Evolutionary conservation across 2,113 vertebrate species (phyloP).

Genomic region (Alethe diademata): DNA sequence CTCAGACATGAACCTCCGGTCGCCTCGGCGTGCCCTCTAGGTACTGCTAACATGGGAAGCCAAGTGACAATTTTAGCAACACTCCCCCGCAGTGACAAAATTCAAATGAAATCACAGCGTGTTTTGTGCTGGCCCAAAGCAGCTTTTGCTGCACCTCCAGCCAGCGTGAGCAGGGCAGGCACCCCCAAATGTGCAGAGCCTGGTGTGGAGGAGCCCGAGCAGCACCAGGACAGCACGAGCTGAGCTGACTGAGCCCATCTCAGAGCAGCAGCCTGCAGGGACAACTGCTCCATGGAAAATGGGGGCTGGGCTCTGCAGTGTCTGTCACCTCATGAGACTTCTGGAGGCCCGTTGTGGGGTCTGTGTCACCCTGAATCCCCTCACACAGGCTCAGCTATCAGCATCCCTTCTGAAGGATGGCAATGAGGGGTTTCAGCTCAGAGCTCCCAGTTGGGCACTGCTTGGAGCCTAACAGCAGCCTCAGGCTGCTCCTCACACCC

Average conservation of each 20-base stretch:
- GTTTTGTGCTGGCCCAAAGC: not conserved
- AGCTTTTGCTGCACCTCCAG: not conserved
- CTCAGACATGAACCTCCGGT: not conserved
- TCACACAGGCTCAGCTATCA: fast-evolving
- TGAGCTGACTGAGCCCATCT: not conserved
- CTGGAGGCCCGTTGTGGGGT: not conserved
- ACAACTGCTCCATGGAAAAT: not conserved
- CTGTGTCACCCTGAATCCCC: not conserved
- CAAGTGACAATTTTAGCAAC: constrained; percentile 33
- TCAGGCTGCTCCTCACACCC: not conserved
- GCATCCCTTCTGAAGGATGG: fast-evolving
- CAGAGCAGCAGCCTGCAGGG: not conserved
- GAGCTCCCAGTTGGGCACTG: not conserved
- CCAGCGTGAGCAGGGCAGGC: not conserved
- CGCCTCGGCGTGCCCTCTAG: constrained; percentile 28
- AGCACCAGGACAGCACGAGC: fast-evolving
- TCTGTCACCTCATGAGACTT: not conserved
- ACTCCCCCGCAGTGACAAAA: constrained; percentile 22
- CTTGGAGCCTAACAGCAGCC: not conserved
- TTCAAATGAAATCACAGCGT: not conserved
- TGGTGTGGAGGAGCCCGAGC: fast-evolving
- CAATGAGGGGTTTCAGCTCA: not conserved
- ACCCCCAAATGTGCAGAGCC: fast-evolving
- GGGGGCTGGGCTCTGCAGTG: not conserved
- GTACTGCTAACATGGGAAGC: not conserved